Conservation (phyloP, 2,113 vertebrate species). For the Prinia subflava region DNA sequence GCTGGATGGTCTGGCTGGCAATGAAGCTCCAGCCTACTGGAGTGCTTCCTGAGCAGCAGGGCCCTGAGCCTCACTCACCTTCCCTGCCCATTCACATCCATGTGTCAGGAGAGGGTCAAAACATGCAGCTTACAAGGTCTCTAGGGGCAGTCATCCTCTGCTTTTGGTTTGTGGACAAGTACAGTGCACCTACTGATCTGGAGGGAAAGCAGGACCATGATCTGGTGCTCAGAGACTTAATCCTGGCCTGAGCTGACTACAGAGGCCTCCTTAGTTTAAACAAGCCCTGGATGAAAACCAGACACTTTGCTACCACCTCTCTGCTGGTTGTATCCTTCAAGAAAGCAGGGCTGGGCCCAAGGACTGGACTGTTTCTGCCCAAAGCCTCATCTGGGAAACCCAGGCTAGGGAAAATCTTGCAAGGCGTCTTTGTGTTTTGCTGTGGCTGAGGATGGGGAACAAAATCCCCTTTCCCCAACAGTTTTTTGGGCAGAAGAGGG, state of each 20-base stretch:
- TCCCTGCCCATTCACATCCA: not conserved
- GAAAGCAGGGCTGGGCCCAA: too few species aligned
- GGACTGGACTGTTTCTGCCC: not conserved
- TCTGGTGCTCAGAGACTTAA: not conserved
- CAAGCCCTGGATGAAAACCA: not conserved
- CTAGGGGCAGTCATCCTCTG: not conserved
- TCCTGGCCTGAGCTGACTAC: not conserved
- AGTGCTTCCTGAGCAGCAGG: fast-evolving
- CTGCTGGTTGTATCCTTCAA: not conserved
- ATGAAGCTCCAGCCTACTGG: not conserved
- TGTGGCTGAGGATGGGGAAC: not conserved
- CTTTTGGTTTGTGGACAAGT: not conserved
- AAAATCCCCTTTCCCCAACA: not conserved
- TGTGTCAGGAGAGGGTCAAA: not conserved
- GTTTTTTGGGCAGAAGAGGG: not conserved
- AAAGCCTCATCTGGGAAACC: not conserved
- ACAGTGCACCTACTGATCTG: not conserved
- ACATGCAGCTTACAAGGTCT: not conserved
- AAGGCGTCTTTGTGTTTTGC: not conserved
- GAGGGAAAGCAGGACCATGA: not conserved
- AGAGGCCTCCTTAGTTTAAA: not conserved
- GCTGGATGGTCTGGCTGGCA: not conserved
- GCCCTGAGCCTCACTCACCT: not conserved
- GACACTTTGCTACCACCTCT: not conserved
- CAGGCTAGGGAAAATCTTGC: not conserved